Percentiles rank a stretch among this genome's conserved stretches.
These are phyloP conservation scores for Ibidorhyncha struthersii DNA, from an alignment of 2,113 vertebrate species.

Conservation along the genomic window DNA sequence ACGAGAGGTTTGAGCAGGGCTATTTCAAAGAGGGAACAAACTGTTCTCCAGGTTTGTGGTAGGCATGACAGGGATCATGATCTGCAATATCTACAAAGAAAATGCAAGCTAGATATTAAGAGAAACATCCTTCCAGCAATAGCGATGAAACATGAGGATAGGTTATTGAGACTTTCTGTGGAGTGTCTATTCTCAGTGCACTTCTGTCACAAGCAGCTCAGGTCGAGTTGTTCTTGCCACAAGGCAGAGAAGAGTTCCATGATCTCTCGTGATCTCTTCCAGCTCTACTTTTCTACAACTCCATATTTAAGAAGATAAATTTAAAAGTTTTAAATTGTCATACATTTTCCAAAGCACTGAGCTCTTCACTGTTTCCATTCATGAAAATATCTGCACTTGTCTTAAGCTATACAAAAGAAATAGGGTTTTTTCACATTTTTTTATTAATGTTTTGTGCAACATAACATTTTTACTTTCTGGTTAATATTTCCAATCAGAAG, in stretches of 20 bases:
- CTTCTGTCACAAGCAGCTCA: background rate
- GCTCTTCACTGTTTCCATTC: background rate
- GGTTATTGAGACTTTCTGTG: background rate
- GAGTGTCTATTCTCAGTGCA: background rate
- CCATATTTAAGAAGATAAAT: background rate
- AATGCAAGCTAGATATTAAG: background rate
- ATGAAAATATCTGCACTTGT: background rate
- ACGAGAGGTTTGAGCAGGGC: background rate
- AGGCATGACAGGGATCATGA: background rate
- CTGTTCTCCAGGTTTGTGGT: background rate
- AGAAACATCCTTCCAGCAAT: background rate
- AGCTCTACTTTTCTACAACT: background rate
- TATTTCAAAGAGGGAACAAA: background rate
- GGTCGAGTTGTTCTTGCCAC: background rate
- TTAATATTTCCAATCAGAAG: background rate
- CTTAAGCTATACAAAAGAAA: background rate
- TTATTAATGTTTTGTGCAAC: background rate
- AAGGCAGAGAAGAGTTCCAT: background rate
- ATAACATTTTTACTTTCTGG: background rate
- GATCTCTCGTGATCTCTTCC: background rate
- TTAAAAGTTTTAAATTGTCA: background rate
- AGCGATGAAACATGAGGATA: background rate
- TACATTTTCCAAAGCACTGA: background rate
- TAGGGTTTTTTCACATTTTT: background rate
- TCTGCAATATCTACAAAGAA: background rate